Base-by-base conservation (phyloP, 2,888 invertebrate species). In the Psylliodes chrysocephalus region DNA sequence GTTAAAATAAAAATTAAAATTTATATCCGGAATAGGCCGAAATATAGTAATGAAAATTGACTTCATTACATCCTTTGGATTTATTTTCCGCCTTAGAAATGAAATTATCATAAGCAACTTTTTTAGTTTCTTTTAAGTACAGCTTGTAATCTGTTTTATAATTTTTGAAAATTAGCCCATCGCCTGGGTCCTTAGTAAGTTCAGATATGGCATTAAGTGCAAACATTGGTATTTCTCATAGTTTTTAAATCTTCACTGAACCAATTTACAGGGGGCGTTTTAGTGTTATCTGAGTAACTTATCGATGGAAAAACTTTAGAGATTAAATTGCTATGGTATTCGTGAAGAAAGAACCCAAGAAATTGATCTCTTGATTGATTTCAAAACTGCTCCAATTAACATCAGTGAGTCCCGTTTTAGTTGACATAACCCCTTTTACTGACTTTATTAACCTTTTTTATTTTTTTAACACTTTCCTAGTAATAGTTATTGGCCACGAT, bases 31-130 rank as follows among this genome's bases (percentile, higher is more conserved):
- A n/a, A n/a, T n/a, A n/a, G n/a, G n/a, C n/a, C n/a, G n/a, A n/a
- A n/a, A n/a, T n/a, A n/a, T n/a, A n/a, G n/a, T n/a, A n/a, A n/a
- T n/a, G n/a, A n/a, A n/a, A n/a, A n/a, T n/a, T n/a, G n/a, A n/a
- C n/a, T n/a, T n/a, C n/a, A n/a, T n/a, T n/a, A 30, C 51, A 30
- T 25, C 33, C 51, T 30, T 52, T 54, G 7, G 54, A 54, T 42
- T 54, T 54, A 12, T 54, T 54, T 54, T 42, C 54, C 22, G 54
- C 40, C 25, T 54, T 25, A 25, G 25, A n/a, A 42, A 42, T 44
- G 28, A 30, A 55, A 28, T 38, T 14, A 28, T 55, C 55, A 42
- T 42, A 28, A 12, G 55, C 55, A 28, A 30, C n/a, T 44, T 28
- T 55, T 55, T 44, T 44, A 28, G 12, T 40, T 42, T 17, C 14